A percentile compares a stretch with the other conserved stretches of the same genome.
Evolutionary conservation across 2,888 invertebrate genomes (phyloP).

Genomic region (Euzetes globulus): DNA sequence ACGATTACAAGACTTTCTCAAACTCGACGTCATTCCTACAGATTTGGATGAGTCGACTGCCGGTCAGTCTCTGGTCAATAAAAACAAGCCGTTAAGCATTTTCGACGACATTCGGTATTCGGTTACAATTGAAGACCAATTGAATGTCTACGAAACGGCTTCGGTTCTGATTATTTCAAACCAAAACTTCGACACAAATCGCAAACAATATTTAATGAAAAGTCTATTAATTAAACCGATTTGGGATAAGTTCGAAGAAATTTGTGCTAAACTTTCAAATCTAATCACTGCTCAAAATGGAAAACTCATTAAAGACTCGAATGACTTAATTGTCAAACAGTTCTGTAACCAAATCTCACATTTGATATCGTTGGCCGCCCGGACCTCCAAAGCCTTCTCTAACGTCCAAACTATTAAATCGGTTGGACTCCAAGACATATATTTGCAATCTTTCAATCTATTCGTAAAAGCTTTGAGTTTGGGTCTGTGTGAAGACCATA

Average conservation of each 20-base stretch:
- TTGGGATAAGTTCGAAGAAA: constrained; percentile 48
- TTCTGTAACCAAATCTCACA: constrained; percentile 19
- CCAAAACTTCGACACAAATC: constrained; percentile 45
- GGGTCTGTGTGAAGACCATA: constrained; percentile 35
- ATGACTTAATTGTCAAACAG: constrained; percentile 4
- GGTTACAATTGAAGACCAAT: constrained; percentile 51
- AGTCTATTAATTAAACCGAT: constrained; percentile 50
- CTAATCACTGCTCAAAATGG: constrained; percentile 19
- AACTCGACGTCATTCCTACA: constrained; percentile 20
- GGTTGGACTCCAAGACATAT: constrained; percentile 52
- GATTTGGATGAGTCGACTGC: not conserved
- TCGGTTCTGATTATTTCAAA: constrained; percentile 53
- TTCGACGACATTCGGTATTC: constrained; percentile 31
- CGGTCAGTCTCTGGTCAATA: not conserved
- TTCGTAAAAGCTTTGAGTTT: constrained; percentile 52
- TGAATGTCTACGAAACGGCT: constrained; percentile 55
- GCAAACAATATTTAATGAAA: constrained; percentile 50
- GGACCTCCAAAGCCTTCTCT: constrained; percentile 56
- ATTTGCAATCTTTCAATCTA: constrained; percentile 51
- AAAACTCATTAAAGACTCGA: not conserved
- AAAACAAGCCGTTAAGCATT: constrained; percentile 2
- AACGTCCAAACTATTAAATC: constrained; percentile 53
- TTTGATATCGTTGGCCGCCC: constrained; percentile 45
- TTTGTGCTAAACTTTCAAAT: constrained; percentile 3
- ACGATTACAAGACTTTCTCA: constrained; percentile 51